These are phyloP conservation scores for Agonopterix subpropinquella DNA, from an alignment of 2,888 invertebrate genomes.

Conservation along the genomic window DNA sequence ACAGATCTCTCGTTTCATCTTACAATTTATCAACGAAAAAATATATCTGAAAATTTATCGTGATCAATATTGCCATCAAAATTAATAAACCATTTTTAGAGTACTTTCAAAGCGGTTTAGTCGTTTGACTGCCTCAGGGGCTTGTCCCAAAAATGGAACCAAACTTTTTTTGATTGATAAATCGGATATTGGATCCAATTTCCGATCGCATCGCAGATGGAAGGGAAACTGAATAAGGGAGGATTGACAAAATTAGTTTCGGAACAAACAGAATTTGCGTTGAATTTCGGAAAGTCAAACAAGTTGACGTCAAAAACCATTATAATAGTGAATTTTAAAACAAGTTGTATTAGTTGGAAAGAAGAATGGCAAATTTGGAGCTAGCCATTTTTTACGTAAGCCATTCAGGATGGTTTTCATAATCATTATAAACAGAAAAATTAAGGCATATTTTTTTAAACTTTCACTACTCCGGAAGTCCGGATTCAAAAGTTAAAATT, in stretches of 20 bases:
- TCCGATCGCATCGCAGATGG: conserved; percentile 10
- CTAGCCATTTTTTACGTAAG: no score
- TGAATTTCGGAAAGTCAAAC: conserved; percentile 1
- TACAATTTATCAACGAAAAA: no score
- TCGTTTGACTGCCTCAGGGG: not conserved
- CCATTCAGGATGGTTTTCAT: no score
- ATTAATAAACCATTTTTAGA: not conserved
- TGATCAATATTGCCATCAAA: not conserved
- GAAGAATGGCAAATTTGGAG: no score
- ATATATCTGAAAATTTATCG: not conserved
- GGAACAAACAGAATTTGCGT: conserved; percentile 2
- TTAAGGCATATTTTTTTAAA: no score
- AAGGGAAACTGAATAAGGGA: conserved; percentile 3
- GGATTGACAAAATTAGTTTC: conserved; percentile 6
- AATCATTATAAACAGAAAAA: no score
- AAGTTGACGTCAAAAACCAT: not conserved
- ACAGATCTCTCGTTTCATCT: no score
- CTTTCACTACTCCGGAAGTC: no score
- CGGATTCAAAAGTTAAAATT: no score
- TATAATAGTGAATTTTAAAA: not conserved
- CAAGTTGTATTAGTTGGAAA: no score
- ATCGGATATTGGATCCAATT: conserved; percentile 16
- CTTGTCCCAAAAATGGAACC: conserved; percentile 3
- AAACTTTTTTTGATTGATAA: conserved; percentile 8
- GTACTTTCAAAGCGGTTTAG: not conserved